Conservation (phyloP, 2,888 invertebrate genomes). For the Phyllotreta striolata region DNA sequence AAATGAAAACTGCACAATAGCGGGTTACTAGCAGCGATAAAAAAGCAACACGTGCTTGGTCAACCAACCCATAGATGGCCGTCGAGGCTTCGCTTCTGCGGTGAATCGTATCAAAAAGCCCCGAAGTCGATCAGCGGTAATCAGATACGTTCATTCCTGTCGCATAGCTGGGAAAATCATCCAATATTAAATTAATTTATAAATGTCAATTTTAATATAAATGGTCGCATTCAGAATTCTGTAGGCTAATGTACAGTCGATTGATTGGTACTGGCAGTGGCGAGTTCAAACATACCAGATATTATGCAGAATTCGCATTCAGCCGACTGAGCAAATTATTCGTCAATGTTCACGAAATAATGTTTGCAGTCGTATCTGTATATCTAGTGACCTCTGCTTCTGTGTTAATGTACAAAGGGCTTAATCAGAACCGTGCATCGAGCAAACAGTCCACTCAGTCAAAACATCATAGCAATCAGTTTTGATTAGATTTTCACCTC, state of each 20-base stretch:
- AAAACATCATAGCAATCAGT: constrained; percentile 62
- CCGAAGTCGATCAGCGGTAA: constrained; percentile 36
- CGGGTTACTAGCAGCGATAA: constrained; percentile 40
- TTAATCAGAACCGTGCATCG: constrained; percentile 54
- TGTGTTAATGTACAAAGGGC: constrained; percentile 57
- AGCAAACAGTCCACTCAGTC: constrained; percentile 59
- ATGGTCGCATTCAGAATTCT: constrained; percentile 6
- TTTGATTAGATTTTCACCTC: constrained; percentile 60
- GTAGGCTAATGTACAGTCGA: constrained; percentile 1
- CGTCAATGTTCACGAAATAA: constrained; percentile 52
- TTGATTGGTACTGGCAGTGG: constrained; percentile 19
- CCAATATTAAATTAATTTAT: too few relatives aligned
- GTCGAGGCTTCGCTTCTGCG: constrained; percentile 53
- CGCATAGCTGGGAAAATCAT: too few relatives aligned
- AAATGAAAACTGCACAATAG: constrained; percentile 45
- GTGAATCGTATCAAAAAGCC: constrained; percentile 44
- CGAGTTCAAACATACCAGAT: constrained; percentile 24
- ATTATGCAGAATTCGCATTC: constrained; percentile 41
- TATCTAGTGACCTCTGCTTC: constrained; percentile 52
- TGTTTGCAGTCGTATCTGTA: constrained; percentile 50
- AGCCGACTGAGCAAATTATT: constrained; percentile 52
- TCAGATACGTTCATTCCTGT: constrained; percentile 17
- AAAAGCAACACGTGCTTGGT: constrained; percentile 55
- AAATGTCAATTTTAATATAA: too few relatives aligned
- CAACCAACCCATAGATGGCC: constrained; percentile 60